Evolutionary conservation across 2,888 invertebrate species (phyloP), one percentile per base, ranked within the genome.

Genomic region (Azorinus chamasolen): DNA sequence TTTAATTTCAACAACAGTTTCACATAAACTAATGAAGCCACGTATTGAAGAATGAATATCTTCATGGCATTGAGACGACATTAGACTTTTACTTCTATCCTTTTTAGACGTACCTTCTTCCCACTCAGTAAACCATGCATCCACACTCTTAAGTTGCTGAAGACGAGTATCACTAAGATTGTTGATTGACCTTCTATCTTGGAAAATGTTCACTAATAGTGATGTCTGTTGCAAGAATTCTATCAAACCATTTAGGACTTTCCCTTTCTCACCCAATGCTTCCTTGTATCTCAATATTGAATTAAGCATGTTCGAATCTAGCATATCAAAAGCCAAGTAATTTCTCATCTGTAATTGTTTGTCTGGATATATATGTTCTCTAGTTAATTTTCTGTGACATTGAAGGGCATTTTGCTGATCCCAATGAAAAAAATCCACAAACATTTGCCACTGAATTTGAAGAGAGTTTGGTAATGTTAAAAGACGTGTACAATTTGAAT

Each of bases 321-420:
- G 43, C 1, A 78, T 45, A 32, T 82, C 68, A 32, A 70, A 54
- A 24, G 80, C 81, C 18, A 81, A 43, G 25, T 74, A 43, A 20
- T 72, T 81, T 22, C 68, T 27, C 65, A 83, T 83, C 50, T 74
- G 68, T 12, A 51, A 12, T 59, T 72, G 75, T 16, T 20, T 43
- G n/a, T 72, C 57, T 18, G 53, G 69, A 59, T 46, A 55, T 10
- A 83, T 51, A 58, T 79, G 76, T 16, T 79, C 83, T 45, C 65
- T 51, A 20, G 53, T 77, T n/a, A 76, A 48, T 65, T 71, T 73
- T 54, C 74, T 50, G 45, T 83, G 70, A 2, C 73, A 25, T 22
- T 75, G 63, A 12, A 79, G 57, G n/a, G 58, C 65, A 55, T 82
- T 78, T 22, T 50, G 65, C 39, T 75, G 68, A 57, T 82, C 79